These are phyloP conservation scores for Neolamprologus multifasciatus DNA, from an alignment of 2,797 vertebrate genomes.

Conservation along the genomic window DNA sequence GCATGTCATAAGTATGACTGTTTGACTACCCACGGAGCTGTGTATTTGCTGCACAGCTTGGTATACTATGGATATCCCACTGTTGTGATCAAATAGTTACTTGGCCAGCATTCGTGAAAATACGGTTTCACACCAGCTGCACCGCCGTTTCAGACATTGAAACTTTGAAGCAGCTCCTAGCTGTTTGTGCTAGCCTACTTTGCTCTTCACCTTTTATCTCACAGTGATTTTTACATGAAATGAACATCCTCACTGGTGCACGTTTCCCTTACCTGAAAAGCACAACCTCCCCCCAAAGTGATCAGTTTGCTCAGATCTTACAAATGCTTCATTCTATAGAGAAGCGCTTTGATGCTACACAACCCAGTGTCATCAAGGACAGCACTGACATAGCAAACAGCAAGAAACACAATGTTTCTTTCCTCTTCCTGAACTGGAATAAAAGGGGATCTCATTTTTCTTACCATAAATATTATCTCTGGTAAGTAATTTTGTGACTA, in stretches of 20 bases:
- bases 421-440: neutral
- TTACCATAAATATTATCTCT: slow-evolving; percentile 4
- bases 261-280: neutral
- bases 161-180: neutral
- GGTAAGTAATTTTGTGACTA: neutral
- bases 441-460: neutral
- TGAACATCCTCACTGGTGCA: neutral
- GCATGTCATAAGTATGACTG: slow-evolving; percentile 42
- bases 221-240: neutral
- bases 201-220: neutral
- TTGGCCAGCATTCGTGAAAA: neutral
- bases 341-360: neutral
- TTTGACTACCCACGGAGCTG: slow-evolving; percentile 47
- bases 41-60: slow-evolving; percentile 43
- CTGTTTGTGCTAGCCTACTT: neutral
- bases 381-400: neutral
- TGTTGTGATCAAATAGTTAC: slow-evolving; percentile 23
- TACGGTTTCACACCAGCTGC: neutral
- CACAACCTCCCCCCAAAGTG: accelerated
- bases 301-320: neutral
- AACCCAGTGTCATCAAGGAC: slow-evolving; percentile 13
- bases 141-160: neutral
- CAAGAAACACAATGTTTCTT: neutral
- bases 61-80: slow-evolving; percentile 27
- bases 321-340: neutral